A percentile compares a stretch with the other conserved stretches of the same genome.
Evolutionary conservation across 2,797 vertebrate genomes (phyloP).

Genomic region (Sebastes minor): DNA sequence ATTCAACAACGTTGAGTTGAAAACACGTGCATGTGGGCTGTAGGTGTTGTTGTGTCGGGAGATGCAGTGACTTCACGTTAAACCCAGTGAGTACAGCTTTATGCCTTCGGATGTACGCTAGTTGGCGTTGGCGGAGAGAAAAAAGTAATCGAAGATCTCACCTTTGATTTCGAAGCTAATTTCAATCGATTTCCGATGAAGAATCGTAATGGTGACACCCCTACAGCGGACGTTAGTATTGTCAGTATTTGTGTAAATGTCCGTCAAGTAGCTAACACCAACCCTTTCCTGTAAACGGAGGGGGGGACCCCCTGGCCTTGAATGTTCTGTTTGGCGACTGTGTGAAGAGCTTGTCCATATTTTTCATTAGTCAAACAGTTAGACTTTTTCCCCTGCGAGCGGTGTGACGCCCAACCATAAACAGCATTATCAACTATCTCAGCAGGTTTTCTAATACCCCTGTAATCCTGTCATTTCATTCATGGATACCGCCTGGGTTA

Average conservation of each 20-base stretch:
- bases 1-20: no score
- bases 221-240: no score
- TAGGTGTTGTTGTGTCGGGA: no score
- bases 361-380: conserved; percentile 82
- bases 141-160: no score
- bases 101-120: no score
- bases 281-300: not conserved
- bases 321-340: conserved; percentile 61
- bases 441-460: conserved; percentile 81
- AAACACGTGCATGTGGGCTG: no score
- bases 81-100: no score
- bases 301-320: conserved; percentile 30
- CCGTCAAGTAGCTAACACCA: conserved; percentile 15
- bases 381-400: conserved; percentile 63
- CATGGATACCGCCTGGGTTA: conserved; percentile 76
- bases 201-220: no score
- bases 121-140: no score
- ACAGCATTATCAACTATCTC: conserved; percentile 83
- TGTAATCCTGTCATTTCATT: conserved; percentile 86
- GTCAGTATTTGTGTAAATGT: conserved; percentile 34
- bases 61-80: no score
- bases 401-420: conserved; percentile 64
- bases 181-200: no score
- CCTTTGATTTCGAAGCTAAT: no score
- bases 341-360: conserved; percentile 64